phyloP scores from a whole-genome alignment of 2,888 invertebrate genomes.

The Elgonia sp. region DNA sequence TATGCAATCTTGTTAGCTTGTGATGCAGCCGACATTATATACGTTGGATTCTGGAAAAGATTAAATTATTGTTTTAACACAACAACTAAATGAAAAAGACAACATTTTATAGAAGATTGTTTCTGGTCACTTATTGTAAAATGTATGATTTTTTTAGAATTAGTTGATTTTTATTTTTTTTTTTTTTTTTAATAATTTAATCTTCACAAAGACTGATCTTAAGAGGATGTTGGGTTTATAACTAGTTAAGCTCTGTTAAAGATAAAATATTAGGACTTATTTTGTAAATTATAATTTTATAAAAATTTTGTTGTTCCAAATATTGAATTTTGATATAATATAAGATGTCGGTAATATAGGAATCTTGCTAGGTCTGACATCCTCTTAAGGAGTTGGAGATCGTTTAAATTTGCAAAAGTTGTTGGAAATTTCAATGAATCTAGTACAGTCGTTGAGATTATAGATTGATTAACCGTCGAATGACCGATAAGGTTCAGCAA shows the following conservation, averaged over 20 bases:
- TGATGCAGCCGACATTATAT: too few relatives aligned
- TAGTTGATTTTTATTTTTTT: constrained; percentile 18
- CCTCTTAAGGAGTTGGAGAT: background rate
- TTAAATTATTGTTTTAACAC: constrained; percentile 37
- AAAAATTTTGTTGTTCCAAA: too few relatives aligned
- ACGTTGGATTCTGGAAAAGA: too few relatives aligned
- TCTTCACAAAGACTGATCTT: constrained; percentile 10
- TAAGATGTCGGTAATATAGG: too few relatives aligned
- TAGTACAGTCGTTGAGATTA: background rate
- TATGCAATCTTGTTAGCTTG: too few relatives aligned
- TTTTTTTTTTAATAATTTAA: constrained; percentile 27
- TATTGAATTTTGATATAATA: too few relatives aligned
- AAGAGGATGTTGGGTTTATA: too few relatives aligned
- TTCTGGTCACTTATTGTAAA: background rate
- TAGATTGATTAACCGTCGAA: constrained; percentile 44
- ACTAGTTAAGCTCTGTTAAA: too few relatives aligned
- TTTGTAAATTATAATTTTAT: too few relatives aligned
- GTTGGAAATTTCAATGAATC: too few relatives aligned
- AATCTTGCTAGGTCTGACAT: too few relatives aligned
- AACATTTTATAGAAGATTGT: constrained; percentile 14
- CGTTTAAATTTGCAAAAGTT: background rate
- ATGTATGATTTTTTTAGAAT: constrained; percentile 24
- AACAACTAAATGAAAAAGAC: background rate
- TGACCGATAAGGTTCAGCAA: constrained; percentile 67
- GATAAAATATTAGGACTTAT: too few relatives aligned